Percentiles rank a stretch among this genome's conserved stretches.
Evolutionary conservation across 2,888 invertebrate species (phyloP).

Genomic region (Anoncus sp.): DNA sequence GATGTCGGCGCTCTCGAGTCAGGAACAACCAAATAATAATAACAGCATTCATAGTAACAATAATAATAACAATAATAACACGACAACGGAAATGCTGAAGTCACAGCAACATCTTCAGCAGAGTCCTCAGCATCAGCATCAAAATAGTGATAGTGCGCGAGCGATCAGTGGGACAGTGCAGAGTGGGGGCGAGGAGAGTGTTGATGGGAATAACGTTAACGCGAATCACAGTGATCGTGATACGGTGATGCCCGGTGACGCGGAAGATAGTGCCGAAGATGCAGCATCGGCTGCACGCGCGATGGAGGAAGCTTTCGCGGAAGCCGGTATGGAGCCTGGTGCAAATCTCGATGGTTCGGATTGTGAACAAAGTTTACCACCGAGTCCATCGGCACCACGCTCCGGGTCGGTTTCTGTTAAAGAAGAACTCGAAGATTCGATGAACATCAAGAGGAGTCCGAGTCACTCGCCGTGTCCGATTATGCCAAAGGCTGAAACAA

Average conservation of each 20-base stretch:
- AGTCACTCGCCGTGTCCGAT: slow-evolving; percentile 81
- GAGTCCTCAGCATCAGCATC: slow-evolving; percentile 79
- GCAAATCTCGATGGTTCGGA: slow-evolving; percentile 82
- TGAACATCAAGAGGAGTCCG: slow-evolving; percentile 79
- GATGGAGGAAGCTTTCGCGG: slow-evolving; percentile 87
- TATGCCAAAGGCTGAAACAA: slow-evolving; percentile 78
- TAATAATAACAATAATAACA: slow-evolving; percentile 85
- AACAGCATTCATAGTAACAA: slow-evolving; percentile 83
- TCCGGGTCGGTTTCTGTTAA: slow-evolving; percentile 81
- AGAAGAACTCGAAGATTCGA: slow-evolving; percentile 79
- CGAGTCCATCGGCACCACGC: slow-evolving; percentile 80
- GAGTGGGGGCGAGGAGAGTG: slow-evolving; percentile 82
- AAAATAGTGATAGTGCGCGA: slow-evolving; percentile 82
- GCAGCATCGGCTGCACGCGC: slow-evolving; percentile 83
- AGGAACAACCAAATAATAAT: slow-evolving; percentile 87
- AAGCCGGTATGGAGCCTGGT: slow-evolving; percentile 85
- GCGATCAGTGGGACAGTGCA: slow-evolving; percentile 80
- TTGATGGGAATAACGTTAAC: slow-evolving; percentile 79
- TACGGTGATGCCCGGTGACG: slow-evolving; percentile 81
- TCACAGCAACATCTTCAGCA: slow-evolving; percentile 84
- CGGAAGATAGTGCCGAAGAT: slow-evolving; percentile 82
- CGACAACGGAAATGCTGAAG: slow-evolving; percentile 84
- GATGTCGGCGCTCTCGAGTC: slow-evolving; percentile 90
- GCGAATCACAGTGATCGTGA: slow-evolving; percentile 80
- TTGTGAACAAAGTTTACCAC: slow-evolving; percentile 81